Conservation (phyloP, 2,113 vertebrate species). For the Lynx canadensis region DNA sequence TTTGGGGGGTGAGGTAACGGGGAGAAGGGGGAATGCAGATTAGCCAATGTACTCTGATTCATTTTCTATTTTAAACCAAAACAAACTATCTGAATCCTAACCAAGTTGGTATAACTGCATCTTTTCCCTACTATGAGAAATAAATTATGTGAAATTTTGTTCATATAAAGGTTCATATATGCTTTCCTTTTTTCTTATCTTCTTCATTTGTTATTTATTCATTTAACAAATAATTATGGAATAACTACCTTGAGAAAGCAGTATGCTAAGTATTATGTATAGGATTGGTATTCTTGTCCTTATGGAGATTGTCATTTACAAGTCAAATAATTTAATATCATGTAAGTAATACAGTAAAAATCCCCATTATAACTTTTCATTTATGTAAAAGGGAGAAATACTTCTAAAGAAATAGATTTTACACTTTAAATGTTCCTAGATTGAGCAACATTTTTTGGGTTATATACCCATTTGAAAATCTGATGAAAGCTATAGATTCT, state of each 20-base stretch:
- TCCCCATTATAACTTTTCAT: neutral
- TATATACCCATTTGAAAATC: neutral
- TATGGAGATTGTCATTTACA: neutral
- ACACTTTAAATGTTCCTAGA: neutral
- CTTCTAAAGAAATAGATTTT: neutral
- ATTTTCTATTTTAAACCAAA: constrained; percentile 26
- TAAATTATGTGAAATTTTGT: constrained; percentile 11
- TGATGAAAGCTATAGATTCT: neutral
- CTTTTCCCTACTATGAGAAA: neutral
- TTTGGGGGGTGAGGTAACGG: too few species aligned
- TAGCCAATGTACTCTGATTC: neutral
- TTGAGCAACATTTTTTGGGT: neutral
- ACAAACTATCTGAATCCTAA: neutral
- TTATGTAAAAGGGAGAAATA: neutral
- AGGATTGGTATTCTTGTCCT: neutral
- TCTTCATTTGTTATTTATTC: neutral
- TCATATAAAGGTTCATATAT: neutral
- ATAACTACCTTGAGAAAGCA: constrained; percentile 5
- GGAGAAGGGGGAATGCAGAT: neutral
- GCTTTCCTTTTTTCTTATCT: neutral
- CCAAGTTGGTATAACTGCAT: neutral
- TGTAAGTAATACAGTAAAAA: constrained; percentile 3
- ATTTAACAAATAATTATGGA: constrained; percentile 6
- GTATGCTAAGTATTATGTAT: neutral
- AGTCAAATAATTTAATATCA: neutral